These are phyloP conservation scores for Oscheius myriophilus DNA, from an alignment of 2,888 invertebrate genomes.

Conservation along the genomic window DNA sequence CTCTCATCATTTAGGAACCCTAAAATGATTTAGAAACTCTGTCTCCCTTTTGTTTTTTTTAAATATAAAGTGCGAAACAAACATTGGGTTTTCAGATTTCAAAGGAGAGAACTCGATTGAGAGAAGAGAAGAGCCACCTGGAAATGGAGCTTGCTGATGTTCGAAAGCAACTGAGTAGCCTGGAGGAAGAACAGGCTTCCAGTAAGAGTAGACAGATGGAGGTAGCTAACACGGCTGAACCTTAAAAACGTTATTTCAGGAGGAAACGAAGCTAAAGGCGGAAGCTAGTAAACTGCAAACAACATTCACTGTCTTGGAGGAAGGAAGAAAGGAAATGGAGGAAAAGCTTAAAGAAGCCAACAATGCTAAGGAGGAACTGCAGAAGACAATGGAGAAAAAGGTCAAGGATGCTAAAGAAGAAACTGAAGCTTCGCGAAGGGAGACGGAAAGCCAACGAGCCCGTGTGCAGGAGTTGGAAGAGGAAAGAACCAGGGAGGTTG, in stretches of 20 bases:
- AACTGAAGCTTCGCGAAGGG: constrained; percentile 7
- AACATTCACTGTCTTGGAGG: constrained; percentile 14
- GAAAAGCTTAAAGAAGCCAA: constrained; percentile 9
- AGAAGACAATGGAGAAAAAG: constrained; percentile 20
- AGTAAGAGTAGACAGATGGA: constrained; percentile 19
- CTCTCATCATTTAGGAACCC: too few species aligned
- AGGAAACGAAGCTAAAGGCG: constrained; percentile 17
- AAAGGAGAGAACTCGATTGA: constrained; percentile 7
- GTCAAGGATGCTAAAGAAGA: constrained; percentile 17
- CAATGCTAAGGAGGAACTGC: constrained; percentile 17
- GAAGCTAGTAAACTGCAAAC: constrained; percentile 29
- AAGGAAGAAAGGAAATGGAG: constrained; percentile 25
- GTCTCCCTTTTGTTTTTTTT: too few species aligned
- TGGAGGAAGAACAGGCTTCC: constrained; percentile 36
- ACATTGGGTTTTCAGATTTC: not conserved
- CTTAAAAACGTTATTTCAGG: not conserved
- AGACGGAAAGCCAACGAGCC: constrained; percentile 15
- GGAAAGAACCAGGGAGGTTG: constrained; percentile 39
- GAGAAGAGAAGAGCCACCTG: constrained; percentile 18
- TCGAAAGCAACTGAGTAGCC: constrained; percentile 31
- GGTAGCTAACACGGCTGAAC: not conserved
- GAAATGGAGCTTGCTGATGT: constrained; percentile 30
- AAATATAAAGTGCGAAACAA: too few species aligned
- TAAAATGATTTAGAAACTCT: too few species aligned
- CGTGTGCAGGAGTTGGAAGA: constrained; percentile 30